These are phyloP conservation scores for Lepidurus arcticus DNA, from an alignment of 1,140 invertebrate genomes.

Conservation along the genomic window DNA sequence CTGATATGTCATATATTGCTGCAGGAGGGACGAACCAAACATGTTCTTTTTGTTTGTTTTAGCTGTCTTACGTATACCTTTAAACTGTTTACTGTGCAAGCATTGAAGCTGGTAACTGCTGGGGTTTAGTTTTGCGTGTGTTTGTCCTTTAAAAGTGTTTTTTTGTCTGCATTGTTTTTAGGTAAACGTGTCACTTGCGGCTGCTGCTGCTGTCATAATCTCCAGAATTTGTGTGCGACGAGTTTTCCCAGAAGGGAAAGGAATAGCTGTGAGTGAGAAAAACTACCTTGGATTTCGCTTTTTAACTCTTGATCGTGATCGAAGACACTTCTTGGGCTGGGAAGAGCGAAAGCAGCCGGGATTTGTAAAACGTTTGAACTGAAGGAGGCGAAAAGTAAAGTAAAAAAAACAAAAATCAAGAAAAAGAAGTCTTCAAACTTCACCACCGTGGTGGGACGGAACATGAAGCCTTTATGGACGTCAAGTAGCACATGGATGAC, in stretches of 20 bases:
- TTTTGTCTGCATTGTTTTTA: neutral
- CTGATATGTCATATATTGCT: neutral
- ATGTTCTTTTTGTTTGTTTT: neutral
- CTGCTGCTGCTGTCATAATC: neutral
- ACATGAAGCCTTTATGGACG: constrained; percentile 17
- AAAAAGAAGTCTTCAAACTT: neutral
- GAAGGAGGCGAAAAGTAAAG: too few species aligned
- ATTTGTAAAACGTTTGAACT: too few species aligned
- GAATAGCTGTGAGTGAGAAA: neutral
- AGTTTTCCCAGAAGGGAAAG: neutral
- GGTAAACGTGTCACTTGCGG: neutral
- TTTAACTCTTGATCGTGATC: neutral
- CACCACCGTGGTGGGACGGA: neutral
- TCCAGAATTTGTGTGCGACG: neutral
- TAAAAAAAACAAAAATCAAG: too few species aligned
- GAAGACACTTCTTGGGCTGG: too few species aligned
- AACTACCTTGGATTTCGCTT: neutral
- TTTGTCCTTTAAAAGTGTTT: neutral
- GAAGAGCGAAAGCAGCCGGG: too few species aligned
- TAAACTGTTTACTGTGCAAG: neutral
- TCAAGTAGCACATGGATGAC: constrained; percentile 17
- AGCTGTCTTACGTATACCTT: neutral
- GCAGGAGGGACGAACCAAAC: neutral
- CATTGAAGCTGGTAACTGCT: neutral
- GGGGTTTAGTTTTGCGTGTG: neutral